Evolutionary conservation across 2,797 vertebrate genomes (phyloP).

Genomic region (Gadopsis marmoratus): DNA sequence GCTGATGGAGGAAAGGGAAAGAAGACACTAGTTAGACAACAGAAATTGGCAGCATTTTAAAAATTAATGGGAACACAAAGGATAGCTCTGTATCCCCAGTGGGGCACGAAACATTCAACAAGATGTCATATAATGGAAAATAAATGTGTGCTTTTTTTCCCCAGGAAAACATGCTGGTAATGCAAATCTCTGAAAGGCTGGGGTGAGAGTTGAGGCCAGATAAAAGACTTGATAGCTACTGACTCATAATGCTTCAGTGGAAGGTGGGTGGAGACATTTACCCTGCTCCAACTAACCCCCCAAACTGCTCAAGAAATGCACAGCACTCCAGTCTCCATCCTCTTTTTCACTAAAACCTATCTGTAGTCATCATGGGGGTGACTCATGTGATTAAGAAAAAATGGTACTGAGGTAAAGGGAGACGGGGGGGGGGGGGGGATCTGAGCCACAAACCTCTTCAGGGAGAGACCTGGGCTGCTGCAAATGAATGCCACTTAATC

Average conservation of each 20-base stretch:
- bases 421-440: constrained; percentile 47
- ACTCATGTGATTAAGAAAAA: constrained; percentile 80
- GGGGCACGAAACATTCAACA: constrained; percentile 47
- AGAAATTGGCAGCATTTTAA: constrained; percentile 31
- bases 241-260: constrained; percentile 32
- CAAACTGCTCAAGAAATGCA: constrained; percentile 60
- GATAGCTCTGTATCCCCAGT: constrained; percentile 13
- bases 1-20: constrained; percentile 77
- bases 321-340: constrained; percentile 41
- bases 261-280: constrained; percentile 47
- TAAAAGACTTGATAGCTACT: constrained; percentile 47
- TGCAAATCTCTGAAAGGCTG: constrained; percentile 44
- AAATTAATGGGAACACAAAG: constrained; percentile 50
- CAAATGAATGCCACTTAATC: constrained; percentile 50
- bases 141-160: constrained; percentile 12
- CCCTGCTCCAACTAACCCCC: constrained; percentile 47
- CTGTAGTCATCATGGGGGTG: constrained; percentile 56
- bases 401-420: constrained; percentile 42
- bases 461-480: constrained; percentile 44
- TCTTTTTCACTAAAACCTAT: constrained; percentile 62
- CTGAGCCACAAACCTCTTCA: constrained; percentile 59
- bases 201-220: constrained; percentile 35
- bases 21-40: constrained; percentile 44
- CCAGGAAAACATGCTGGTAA: constrained; percentile 24
- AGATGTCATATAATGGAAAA: constrained; percentile 43